Conservation (phyloP, 2,888 invertebrate species). For the Hypena proboscidalis region DNA sequence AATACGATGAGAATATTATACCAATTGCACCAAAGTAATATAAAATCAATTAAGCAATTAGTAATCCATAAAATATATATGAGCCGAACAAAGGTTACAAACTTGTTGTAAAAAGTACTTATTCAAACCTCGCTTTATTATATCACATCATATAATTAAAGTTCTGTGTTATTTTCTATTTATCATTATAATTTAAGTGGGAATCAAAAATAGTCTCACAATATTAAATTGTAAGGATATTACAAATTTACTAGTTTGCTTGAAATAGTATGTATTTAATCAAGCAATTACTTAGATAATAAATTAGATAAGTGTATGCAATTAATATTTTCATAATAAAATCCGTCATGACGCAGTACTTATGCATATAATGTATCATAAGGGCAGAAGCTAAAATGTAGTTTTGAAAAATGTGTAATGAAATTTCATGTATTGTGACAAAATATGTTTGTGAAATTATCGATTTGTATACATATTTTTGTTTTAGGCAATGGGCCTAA, state of each 20-base stretch:
- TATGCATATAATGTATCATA: constrained; percentile 10
- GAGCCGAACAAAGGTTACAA: no score
- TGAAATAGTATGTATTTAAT: constrained; percentile 33
- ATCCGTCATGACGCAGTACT: constrained; percentile 21
- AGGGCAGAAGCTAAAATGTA: constrained; percentile 5
- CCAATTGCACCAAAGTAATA: no score
- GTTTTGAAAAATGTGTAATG: constrained; percentile 10
- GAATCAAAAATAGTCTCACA: no score
- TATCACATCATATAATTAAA: neutral
- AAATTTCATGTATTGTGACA: no score
- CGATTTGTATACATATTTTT: no score
- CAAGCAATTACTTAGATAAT: constrained; percentile 48
- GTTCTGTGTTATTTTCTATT: neutral
- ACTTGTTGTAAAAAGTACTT: no score
- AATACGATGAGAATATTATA: no score
- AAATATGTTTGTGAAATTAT: no score
- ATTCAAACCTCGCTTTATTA: neutral
- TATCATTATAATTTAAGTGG: no score
- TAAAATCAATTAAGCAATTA: no score
- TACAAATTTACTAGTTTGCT: constrained; percentile 14
- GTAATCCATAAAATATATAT: no score
- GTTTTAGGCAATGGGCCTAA: no score
- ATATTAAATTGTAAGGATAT: neutral
- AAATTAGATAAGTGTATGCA: constrained; percentile 36
- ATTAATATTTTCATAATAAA: constrained; percentile 42